Base-by-base conservation (phyloP, 2,113 vertebrate species). In the Epinephelus fuscoguttatus region DNA sequence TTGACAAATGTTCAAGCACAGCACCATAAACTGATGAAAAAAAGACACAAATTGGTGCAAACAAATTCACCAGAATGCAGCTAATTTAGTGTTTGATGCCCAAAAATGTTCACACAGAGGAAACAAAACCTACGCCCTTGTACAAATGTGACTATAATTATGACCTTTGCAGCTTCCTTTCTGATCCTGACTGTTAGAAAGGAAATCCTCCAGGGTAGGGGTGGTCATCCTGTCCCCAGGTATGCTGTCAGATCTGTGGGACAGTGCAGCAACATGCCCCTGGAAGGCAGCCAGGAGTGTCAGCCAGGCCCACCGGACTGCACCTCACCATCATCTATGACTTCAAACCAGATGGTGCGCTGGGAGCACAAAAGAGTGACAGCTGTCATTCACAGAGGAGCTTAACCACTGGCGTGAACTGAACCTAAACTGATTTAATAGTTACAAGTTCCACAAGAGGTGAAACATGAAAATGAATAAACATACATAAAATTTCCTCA, bases 331-430 rank as follows among this genome's bases (percentile, higher is more conserved):
- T 59, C 68, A 56, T 78, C 64, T 72, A 62, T 50, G 25, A 75
- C 69, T 82, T n/a, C 74, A 55, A 90, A 90, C 81, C 89, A 91
- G 92, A 88, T 93, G 92, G 81, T 85, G 74, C 33, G 25, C 80
- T 23, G 52, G 25, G 57, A 84, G 47, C 80, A 87, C 67, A 84
- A 86, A 82, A 81, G 70, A 86, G 70, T 88, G 89, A 90, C 87
- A 88, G 85, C 89, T 93, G 85, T 92, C 92, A 89, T 70, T 93
- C 84, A 89, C 60, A 23, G 52, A 78, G 63, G 59, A 55, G 2
- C 23, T 33, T 42, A 82, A 57, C 53, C 62, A 74, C 59, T 47
- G 57, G 25, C 56, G 62, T 30, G 49, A 55, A 23, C 25, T 61
- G 56, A 14, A 52, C 30, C 42, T 27, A 4, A 42, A 62, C 11